Evolutionary conservation across 2,888 invertebrate species (phyloP).

Genomic region (Drosophila diplacantha): DNA sequence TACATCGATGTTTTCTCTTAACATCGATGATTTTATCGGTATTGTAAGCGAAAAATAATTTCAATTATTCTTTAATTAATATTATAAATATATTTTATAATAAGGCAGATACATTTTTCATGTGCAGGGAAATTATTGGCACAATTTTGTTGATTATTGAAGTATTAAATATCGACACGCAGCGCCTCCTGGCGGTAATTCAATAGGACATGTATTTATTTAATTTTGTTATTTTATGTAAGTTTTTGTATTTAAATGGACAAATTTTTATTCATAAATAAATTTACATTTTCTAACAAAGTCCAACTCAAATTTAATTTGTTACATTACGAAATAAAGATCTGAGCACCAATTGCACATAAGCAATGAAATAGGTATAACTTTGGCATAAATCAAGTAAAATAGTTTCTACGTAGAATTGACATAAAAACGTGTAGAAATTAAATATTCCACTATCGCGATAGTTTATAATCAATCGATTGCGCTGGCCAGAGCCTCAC

Average conservation of each 20-base stretch:
- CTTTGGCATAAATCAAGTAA: background rate
- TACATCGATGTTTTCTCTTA: background rate
- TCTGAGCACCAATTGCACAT: background rate
- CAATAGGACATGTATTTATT: too few relatives aligned
- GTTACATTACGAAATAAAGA: background rate
- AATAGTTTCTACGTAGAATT: background rate
- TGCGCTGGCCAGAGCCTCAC: background rate
- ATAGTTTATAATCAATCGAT: background rate
- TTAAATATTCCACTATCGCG: background rate
- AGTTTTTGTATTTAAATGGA: too few relatives aligned
- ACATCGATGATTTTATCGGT: background rate
- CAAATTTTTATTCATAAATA: too few relatives aligned
- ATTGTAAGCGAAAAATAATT: background rate
- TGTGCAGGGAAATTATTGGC: background rate
- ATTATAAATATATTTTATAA: background rate
- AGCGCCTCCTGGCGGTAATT: background rate
- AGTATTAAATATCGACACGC: background rate
- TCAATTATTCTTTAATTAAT: background rate
- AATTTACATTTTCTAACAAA: too few relatives aligned
- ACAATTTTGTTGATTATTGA: background rate
- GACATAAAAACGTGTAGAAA: background rate
- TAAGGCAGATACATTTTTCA: background rate
- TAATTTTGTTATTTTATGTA: too few relatives aligned
- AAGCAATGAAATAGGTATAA: background rate
- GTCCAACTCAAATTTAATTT: background rate